phyloP scores from a whole-genome alignment of 2,888 invertebrate species.

The Anoplius nigerrimus region DNA sequence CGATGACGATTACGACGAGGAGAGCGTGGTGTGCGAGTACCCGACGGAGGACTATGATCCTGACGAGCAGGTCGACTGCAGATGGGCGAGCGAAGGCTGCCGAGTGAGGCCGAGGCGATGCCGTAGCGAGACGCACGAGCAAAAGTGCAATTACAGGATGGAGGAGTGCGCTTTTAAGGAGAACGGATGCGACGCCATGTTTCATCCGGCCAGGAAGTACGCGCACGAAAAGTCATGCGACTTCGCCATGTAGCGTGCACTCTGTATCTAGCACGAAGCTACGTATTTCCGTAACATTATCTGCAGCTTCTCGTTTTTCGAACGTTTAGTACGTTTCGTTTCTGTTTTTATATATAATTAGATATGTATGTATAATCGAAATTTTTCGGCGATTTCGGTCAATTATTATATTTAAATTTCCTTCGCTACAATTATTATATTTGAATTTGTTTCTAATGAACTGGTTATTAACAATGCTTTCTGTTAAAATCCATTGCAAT shows the following conservation, averaged over 20 bases:
- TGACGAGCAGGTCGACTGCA: conserved; percentile 60
- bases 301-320: no score
- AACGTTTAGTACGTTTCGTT: no score
- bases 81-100: conserved; percentile 63
- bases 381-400: no score
- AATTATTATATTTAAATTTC: no score
- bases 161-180: conserved; percentile 55
- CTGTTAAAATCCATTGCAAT: no score
- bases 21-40: neutral
- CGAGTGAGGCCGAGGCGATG: conserved; percentile 54
- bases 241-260: conserved; percentile 19
- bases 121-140: conserved; percentile 57
- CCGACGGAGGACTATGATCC: conserved; percentile 47
- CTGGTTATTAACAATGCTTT: no score
- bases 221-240: conserved; percentile 56
- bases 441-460: no score
- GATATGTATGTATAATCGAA: no score
- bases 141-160: conserved; percentile 66
- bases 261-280: neutral
- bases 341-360: no score
- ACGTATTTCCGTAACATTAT: neutral
- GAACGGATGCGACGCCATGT: conserved; percentile 51
- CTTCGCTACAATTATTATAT: no score
- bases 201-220: conserved; percentile 47
- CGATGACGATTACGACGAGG: conserved; percentile 25